Conservation (phyloP, 2,888 invertebrate species). For the Lepidonotus clava region DNA sequence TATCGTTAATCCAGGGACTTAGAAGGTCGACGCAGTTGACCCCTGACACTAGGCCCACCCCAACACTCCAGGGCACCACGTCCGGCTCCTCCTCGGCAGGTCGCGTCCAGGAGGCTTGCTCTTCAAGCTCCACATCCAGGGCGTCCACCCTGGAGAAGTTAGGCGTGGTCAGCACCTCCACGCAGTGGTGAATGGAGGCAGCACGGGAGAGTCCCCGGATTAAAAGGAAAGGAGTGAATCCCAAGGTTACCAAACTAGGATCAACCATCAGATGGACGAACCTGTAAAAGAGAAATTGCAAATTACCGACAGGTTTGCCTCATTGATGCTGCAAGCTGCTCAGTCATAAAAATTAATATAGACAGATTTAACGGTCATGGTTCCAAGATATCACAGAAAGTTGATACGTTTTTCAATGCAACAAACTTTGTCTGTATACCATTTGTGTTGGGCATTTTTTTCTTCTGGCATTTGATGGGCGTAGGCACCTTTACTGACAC, state of each 20-base stretch:
- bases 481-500: no score
- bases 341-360: no score
- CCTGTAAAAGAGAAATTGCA: no score
- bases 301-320: no score
- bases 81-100: conserved; percentile 5
- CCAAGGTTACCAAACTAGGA: conserved; percentile 27
- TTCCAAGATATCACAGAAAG: no score
- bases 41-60: conserved; percentile 25
- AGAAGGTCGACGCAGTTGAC: conserved; percentile 37
- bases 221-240: conserved; percentile 38
- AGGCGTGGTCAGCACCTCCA: conserved; percentile 1
- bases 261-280: conserved; percentile 55
- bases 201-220: conserved; percentile 46
- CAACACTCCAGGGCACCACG: conserved; percentile 39
- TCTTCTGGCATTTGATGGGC: no score
- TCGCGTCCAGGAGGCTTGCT: background rate
- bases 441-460: no score
- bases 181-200: conserved; percentile 40
- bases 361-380: no score
- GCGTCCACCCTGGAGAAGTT: conserved; percentile 4
- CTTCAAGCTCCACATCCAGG: conserved; percentile 4
- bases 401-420: no score
- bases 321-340: no score
- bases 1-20: conserved; percentile 23
- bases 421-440: no score